Evolutionary conservation across 2,113 vertebrate genomes (phyloP).

Genomic region (Acrocephalus kingi): DNA sequence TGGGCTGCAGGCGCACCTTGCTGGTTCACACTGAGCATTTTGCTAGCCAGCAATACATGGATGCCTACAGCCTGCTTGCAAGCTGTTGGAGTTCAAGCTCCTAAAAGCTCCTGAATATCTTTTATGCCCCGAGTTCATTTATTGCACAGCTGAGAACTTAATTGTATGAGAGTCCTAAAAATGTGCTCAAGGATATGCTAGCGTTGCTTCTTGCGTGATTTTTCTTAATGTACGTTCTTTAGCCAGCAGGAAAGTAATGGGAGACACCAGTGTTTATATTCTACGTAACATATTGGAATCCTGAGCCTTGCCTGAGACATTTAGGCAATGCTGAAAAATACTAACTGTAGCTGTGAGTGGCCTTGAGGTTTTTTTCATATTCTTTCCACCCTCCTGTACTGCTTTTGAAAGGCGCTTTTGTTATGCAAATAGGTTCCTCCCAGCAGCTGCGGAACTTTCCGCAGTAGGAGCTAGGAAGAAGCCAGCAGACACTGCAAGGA

Average conservation of each 20-base stretch:
- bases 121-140: background rate
- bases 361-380: background rate
- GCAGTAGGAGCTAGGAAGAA: background rate
- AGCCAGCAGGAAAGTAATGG: background rate
- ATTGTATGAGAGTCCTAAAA: background rate
- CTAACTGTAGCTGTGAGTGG: background rate
- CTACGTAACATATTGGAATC: rapidly evolving
- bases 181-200: background rate
- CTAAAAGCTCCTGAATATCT: background rate
- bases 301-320: background rate
- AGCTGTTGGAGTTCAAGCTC: background rate
- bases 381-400: background rate
- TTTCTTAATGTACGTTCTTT: background rate
- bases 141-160: background rate
- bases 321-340: background rate
- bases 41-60: rapidly evolving
- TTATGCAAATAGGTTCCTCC: constrained; percentile 59
- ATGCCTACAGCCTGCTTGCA: background rate
- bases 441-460: constrained; percentile 57
- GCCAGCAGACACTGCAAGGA: background rate
- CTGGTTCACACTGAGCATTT: background rate
- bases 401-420: constrained; percentile 48
- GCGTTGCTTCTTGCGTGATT: background rate
- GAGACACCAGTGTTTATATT: background rate
- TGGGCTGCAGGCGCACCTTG: background rate